Evolutionary conservation across 2,113 vertebrate genomes (phyloP), one percentile per base, ranked within the genome.

Genomic region (Dascyllus trimaculatus): DNA sequence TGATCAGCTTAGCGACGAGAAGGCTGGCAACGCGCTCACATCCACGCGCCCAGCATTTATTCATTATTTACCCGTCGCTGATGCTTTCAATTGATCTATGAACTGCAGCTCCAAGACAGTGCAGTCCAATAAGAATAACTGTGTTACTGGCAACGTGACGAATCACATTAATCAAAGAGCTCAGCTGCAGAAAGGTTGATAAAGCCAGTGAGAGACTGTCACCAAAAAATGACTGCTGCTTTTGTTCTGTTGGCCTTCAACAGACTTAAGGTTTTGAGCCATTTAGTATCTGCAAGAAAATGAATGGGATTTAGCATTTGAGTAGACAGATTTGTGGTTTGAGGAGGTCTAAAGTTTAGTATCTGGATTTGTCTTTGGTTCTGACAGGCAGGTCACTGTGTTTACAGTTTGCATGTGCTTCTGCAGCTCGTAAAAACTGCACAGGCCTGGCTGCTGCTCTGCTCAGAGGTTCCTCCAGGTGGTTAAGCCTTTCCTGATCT

Each of bases 11-110:
- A 69, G 64, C 9, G 4, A 51, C 14, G 59, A 40, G 48, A 21
- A 53, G 26, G 49, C 63, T 88, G 85, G 83, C 82, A 80, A 43
- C 24, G 0, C 14, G 19, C 26, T 58, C 25, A 1, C 10, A 0
- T 48, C 45, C 1, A 19, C 10, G 48, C 46, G 76, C 82, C 70
- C 73, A 54, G 61, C 62, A 22, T 78, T 81, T 80, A 58, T 75
- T 21, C 43, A 19, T 26, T 45, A 72, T 66, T 56, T 35, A 2
- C 49, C 63, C 5, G 32, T 40, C 4, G 66, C 58, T n/a, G 72
- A 74, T 64, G 38, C 49, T 73, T 11, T 3, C 5, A 22, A 11
- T 51, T 56, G 79, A 75, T 54, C 58, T 62, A 64, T 81, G 61
- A 75, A 43, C 66, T 48, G 21, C n/a, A 29, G 38, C 72, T 75